A percentile compares a stretch with the other conserved stretches of the same genome.
phyloP scores from a whole-genome alignment of 2,888 invertebrate species.

The Acanthosepion pharaonis region DNA sequence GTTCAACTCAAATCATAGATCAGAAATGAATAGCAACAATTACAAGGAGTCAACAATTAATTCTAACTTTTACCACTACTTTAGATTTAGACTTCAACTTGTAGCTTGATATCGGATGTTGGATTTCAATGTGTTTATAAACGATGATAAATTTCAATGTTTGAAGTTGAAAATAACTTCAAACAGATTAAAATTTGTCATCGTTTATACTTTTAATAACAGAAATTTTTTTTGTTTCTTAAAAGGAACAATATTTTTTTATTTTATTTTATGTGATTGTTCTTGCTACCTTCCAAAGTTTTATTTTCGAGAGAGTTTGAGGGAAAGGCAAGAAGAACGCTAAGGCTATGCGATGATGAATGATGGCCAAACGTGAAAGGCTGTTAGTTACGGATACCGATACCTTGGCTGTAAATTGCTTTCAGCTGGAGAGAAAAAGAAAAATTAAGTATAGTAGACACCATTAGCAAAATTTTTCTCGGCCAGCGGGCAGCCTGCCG shows the following conservation, averaged over 20 bases:
- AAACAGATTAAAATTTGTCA: too few relatives aligned
- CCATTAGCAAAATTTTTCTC: neutral
- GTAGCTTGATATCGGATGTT: too few relatives aligned
- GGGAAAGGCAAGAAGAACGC: neutral
- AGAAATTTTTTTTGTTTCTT: neutral
- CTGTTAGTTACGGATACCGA: neutral
- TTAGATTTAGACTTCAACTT: too few relatives aligned
- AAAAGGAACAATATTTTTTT: neutral
- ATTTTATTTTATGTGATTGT: neutral
- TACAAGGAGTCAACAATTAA: too few relatives aligned
- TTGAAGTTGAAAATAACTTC: too few relatives aligned
- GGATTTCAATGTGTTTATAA: too few relatives aligned
- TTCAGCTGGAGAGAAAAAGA: neutral
- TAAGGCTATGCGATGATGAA: neutral
- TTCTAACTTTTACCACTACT: too few relatives aligned
- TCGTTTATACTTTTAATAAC: neutral
- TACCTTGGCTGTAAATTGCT: slow-evolving; percentile 33
- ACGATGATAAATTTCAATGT: too few relatives aligned
- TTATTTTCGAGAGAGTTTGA: neutral
- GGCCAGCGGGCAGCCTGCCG: neutral
- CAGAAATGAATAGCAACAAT: too few relatives aligned
- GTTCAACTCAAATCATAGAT: too few relatives aligned
- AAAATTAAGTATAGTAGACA: neutral
- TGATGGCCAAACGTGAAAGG: neutral
- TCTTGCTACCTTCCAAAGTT: neutral